phyloP scores from a whole-genome alignment of 64 coral and sea anemone genomes.

The Dendrophyllia cribrosa region DNA sequence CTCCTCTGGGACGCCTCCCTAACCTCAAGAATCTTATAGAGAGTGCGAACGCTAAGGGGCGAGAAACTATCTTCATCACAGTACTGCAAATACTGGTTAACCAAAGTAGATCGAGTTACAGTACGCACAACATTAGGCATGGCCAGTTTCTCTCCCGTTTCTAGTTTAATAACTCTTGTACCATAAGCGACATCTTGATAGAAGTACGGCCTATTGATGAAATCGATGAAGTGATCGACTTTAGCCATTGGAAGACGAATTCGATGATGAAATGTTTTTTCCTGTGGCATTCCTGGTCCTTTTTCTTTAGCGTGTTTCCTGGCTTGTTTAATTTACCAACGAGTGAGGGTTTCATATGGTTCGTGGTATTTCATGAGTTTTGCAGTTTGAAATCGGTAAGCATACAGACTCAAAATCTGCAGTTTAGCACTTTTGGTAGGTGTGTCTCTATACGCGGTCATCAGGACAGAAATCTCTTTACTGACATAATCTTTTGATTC shows the following conservation, averaged over 20 bases:
- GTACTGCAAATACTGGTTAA: constrained; percentile 31
- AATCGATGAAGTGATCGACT: constrained; percentile 74
- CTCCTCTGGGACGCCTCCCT: constrained; percentile 33
- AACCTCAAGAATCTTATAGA: constrained; percentile 10
- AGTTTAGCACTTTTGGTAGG: constrained; percentile 61
- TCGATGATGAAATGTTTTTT: constrained; percentile 55
- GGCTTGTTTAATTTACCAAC: constrained; percentile 73
- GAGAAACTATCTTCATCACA: constrained; percentile 24
- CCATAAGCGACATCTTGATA: constrained; percentile 67
- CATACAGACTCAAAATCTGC: constrained; percentile 74
- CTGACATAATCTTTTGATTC: background rate
- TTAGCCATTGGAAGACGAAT: constrained; percentile 61
- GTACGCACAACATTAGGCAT: constrained; percentile 49
- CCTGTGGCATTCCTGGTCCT: constrained; percentile 39
- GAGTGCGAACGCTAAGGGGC: background rate
- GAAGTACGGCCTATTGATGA: constrained; percentile 60
- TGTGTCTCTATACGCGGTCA: constrained; percentile 65
- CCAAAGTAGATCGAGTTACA: constrained; percentile 22
- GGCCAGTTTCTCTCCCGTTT: constrained; percentile 29
- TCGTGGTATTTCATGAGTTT: constrained; percentile 48
- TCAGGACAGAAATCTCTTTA: constrained; percentile 43
- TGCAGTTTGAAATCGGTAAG: constrained; percentile 50
- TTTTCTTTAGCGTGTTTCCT: constrained; percentile 52
- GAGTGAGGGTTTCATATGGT: constrained; percentile 27
- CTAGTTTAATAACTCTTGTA: constrained; percentile 43